Conservation (phyloP, 2,888 invertebrate genomes). For the Petrolisthes manimaculis region DNA sequence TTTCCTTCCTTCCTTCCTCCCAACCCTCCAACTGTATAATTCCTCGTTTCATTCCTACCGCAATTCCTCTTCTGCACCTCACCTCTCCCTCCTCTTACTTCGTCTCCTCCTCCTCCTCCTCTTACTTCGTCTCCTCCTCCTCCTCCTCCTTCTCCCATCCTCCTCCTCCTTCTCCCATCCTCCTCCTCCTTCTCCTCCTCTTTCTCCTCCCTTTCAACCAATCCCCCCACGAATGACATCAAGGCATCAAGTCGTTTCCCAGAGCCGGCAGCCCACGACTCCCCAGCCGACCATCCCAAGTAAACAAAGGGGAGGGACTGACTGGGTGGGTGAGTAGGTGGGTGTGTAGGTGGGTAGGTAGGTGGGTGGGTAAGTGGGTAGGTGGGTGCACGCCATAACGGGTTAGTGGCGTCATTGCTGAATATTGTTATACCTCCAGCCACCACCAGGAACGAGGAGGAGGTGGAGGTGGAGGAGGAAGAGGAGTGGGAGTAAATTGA, state of each 20-base stretch:
- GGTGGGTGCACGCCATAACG: conserved; percentile 45
- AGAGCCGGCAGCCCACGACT: conserved; percentile 34
- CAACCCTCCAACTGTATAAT: too few relatives aligned
- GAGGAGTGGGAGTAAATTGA: not conserved
- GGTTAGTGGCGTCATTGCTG: conserved; percentile 58
- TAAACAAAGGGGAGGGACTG: conserved; percentile 38
- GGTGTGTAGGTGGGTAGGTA: conserved; percentile 2
- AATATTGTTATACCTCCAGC: conserved; percentile 48
- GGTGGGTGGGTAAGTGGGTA: not conserved
- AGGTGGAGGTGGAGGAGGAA: conserved; percentile 2
- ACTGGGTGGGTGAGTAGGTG: not conserved
- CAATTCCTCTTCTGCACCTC: too few relatives aligned
- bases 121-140: too few relatives aligned
- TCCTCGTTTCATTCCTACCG: too few relatives aligned
- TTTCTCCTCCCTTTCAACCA: too few relatives aligned
- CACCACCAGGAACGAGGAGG: conserved; percentile 5
- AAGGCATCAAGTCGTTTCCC: conserved; percentile 45
- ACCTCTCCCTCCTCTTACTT: too few relatives aligned
- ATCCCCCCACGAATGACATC: conserved; percentile 28
- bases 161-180: too few relatives aligned
- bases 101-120: too few relatives aligned
- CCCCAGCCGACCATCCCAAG: conserved; percentile 42
- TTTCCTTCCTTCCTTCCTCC: too few relatives aligned
- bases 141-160: too few relatives aligned
- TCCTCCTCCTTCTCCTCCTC: too few relatives aligned